A percentile compares a stretch with the other conserved stretches of the same genome.
These are phyloP conservation scores for Gymnopithys bicolor DNA, from an alignment of 2,797 vertebrate genomes.

Conservation along the genomic window DNA sequence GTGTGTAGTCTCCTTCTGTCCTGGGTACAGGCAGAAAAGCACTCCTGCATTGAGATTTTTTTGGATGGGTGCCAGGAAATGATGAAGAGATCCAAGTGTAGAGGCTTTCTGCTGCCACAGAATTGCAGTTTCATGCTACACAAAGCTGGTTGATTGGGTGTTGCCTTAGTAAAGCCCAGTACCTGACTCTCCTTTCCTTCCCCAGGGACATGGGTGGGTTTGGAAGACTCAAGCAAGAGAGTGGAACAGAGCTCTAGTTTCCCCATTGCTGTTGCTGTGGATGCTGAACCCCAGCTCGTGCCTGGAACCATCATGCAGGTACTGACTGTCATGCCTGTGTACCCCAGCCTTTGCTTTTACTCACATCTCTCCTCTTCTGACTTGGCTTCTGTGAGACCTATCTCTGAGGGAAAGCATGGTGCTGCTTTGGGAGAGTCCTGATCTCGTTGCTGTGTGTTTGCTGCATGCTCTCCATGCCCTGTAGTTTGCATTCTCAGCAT, in stretches of 20 bases:
- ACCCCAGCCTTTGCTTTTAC: not conserved
- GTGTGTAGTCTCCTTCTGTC: not conserved
- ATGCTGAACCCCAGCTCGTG: not conserved
- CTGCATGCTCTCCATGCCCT: not conserved
- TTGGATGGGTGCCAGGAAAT: not conserved
- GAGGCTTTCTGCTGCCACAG: not conserved
- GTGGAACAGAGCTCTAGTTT: not conserved
- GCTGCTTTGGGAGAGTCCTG: not conserved
- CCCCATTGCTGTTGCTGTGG: not conserved
- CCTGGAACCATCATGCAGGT: not conserved
- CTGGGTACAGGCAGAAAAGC: not conserved
- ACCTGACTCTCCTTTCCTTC: not conserved
- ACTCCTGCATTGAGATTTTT: fast-evolving
- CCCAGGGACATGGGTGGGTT: conserved; percentile 9
- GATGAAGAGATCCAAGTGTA: not conserved
- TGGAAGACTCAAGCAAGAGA: not conserved
- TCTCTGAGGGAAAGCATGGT: not conserved
- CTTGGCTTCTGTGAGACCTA: fast-evolving
- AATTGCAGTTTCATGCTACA: not conserved
- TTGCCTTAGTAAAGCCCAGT: not conserved
- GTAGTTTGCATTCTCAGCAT: not conserved
- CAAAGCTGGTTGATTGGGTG: not conserved
- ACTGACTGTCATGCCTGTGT: not conserved
- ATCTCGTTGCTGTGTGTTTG: not conserved
- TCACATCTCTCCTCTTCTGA: not conserved